These are phyloP conservation scores for Dermatemys mawii DNA, from an alignment of 2,113 vertebrate species.

Conservation along the genomic window DNA sequence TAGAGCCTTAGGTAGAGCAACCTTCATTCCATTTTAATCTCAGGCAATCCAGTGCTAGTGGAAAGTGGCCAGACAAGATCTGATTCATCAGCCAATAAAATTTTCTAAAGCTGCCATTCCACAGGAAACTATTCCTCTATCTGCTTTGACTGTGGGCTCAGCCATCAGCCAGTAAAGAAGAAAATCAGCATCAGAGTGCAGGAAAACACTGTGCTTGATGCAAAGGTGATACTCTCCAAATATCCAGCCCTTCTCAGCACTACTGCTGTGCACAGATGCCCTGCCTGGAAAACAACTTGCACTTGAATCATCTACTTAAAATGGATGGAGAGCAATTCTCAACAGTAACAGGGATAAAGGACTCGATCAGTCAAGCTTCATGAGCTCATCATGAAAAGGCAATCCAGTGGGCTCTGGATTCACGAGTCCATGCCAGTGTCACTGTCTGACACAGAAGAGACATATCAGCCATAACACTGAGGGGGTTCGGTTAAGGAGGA, in stretches of 20 bases:
- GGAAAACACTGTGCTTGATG: background rate
- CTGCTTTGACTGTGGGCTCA: conserved; percentile 42
- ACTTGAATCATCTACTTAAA: conserved; percentile 22
- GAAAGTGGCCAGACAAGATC: conserved; percentile 71
- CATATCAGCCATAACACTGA: background rate
- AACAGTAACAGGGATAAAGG: conserved; percentile 47
- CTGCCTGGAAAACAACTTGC: conserved; percentile 17
- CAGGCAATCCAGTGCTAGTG: conserved; percentile 65
- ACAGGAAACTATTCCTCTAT: conserved; percentile 56
- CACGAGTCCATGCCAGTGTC: fast-evolving
- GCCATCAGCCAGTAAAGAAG: conserved; percentile 65
- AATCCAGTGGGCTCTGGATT: background rate
- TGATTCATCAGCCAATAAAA: conserved; percentile 78
- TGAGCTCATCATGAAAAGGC: background rate
- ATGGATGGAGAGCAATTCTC: conserved; percentile 9
- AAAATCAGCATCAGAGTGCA: conserved; percentile 25
- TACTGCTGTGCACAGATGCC: background rate
- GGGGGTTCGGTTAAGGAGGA: background rate
- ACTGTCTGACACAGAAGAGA: background rate
- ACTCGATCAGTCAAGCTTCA: background rate
- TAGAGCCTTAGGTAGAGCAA: conserved; percentile 58
- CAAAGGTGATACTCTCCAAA: conserved; percentile 2
- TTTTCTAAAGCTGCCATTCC: conserved; percentile 66
- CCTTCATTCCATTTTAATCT: conserved; percentile 64
- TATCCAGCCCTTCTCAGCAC: background rate